Evolutionary conservation across 2,888 invertebrate species (phyloP).

Genomic region (Arge pagana): DNA sequence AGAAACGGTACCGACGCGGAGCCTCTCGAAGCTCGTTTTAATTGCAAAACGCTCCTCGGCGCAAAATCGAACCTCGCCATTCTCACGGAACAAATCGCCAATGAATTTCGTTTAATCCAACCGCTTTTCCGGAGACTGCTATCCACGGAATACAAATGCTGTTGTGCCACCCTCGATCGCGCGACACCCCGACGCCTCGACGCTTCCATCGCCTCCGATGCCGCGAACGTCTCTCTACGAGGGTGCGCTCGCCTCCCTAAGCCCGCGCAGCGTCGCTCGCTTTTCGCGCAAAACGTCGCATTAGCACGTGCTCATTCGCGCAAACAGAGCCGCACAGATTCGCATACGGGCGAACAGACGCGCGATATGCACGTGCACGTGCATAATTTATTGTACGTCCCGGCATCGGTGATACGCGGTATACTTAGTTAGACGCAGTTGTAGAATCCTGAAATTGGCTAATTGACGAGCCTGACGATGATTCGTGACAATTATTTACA

Average conservation of each 20-base stretch:
- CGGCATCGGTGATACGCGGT: too few relatives aligned
- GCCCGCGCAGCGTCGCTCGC: constrained; percentile 11
- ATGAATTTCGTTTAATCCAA: constrained; percentile 39
- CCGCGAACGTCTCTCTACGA: constrained; percentile 2
- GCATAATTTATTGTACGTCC: too few relatives aligned
- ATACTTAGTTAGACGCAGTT: too few relatives aligned
- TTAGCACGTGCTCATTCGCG: too few relatives aligned
- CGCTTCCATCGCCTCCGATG: constrained; percentile 10
- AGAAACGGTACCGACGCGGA: not conserved
- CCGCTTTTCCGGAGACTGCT: constrained; percentile 28
- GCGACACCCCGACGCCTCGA: constrained; percentile 15
- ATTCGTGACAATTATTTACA: too few relatives aligned
- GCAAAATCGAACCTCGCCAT: constrained; percentile 26
- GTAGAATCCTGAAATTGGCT: too few relatives aligned
- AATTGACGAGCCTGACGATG: too few relatives aligned
- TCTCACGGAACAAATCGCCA: constrained; percentile 33
- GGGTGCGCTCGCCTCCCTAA: constrained; percentile 21
- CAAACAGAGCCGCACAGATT: too few relatives aligned
- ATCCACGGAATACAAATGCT: constrained; percentile 32
- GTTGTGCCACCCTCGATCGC: constrained; percentile 5
- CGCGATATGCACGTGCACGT: too few relatives aligned
- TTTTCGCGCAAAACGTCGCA: too few relatives aligned
- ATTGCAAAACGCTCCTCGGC: constrained; percentile 14
- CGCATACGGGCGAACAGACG: too few relatives aligned
- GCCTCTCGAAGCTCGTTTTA: constrained; percentile 14